Base-by-base conservation (phyloP, 2,888 invertebrate genomes). In the Drosophila lacicola region DNA sequence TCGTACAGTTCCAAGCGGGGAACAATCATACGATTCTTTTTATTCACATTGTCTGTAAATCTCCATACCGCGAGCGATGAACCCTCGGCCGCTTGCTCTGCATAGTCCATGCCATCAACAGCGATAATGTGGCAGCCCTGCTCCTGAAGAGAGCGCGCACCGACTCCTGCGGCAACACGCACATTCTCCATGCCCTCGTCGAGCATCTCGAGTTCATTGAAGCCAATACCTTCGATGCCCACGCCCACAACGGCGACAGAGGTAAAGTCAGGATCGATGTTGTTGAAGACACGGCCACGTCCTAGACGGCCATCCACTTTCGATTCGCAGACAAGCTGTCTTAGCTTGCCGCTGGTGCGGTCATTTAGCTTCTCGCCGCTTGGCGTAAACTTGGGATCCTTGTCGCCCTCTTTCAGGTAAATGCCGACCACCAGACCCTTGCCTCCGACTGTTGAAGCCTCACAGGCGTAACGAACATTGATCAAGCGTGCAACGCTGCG, bases 121-220 rank as follows among this genome's bases (percentile, higher is more conserved):
- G 92, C 88, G 3, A 95, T 93, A 11, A 93, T 89, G 10, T 90
- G 91, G 45, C 94, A 93, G 0, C 93, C 93, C 74, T 93, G 91
- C 60, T 88, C 62, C 68, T 93, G 92, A 39, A 94, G 80, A 5
- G 92, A 89, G 14, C 93, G 91, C 0, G 93, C 93, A 1, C 94
- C 94, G 36, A 93, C 93, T 63, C 95, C 95, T 14, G 96, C 94
- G 6, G 95, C 96, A 49, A 93, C 89, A 45, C 96, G 93, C 14
- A 96, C 93, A 83, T 94, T 95, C 89, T 96, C 96, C 91, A 94
- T 94, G 39, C 94, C 94, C 86, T 95, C 95, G 78, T 96, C 95
- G 25, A 95, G 90, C 78, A 95, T 94, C 90, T 96, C 96, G 42
- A 94, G 90, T 70, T 95, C 94, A 90, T 95, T 94, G 80, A 94